These are phyloP conservation scores for Phymanthus crucifer DNA, from an alignment of 92 coral and sea anemone species.

Conservation along the genomic window DNA sequence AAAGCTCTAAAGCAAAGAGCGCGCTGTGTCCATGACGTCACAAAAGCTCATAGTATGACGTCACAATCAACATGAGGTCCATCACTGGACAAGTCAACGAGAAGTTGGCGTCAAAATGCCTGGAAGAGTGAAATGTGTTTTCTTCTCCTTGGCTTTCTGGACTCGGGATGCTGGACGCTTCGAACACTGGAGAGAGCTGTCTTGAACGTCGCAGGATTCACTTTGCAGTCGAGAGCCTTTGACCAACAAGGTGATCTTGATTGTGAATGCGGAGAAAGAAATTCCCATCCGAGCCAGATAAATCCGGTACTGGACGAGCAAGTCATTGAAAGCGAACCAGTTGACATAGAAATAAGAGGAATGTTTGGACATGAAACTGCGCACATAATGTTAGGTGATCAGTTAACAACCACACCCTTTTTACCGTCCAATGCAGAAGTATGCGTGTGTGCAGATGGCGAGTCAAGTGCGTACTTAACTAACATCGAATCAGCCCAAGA, in stretches of 20 bases:
- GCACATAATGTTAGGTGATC: not conserved
- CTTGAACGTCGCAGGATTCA: constrained; percentile 5
- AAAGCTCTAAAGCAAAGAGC: not conserved
- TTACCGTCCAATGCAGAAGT: not conserved
- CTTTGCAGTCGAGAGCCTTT: not conserved
- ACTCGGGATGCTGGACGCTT: not conserved
- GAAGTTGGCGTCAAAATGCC: not conserved
- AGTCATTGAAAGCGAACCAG: not conserved
- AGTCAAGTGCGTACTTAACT: not conserved
- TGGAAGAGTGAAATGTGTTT: constrained; percentile 19
- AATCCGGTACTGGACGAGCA: not conserved
- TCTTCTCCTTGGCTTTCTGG: constrained; percentile 26
- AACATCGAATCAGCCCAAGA: not conserved
- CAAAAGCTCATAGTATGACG: constrained; percentile 21
- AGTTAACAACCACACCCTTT: not conserved
- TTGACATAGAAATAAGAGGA: not conserved
- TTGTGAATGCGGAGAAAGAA: constrained; percentile 33
- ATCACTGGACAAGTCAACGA: not conserved
- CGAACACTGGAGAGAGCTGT: constrained; percentile 25
- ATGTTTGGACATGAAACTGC: not conserved
- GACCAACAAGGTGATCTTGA: constrained; percentile 26
- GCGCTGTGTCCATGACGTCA: constrained; percentile 33
- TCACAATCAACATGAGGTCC: constrained; percentile 17
- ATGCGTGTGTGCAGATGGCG: not conserved
- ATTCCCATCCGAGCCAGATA: not conserved